These are phyloP conservation scores for Carassius gibelio DNA, from an alignment of 2,113 vertebrate genomes.

Conservation along the genomic window DNA sequence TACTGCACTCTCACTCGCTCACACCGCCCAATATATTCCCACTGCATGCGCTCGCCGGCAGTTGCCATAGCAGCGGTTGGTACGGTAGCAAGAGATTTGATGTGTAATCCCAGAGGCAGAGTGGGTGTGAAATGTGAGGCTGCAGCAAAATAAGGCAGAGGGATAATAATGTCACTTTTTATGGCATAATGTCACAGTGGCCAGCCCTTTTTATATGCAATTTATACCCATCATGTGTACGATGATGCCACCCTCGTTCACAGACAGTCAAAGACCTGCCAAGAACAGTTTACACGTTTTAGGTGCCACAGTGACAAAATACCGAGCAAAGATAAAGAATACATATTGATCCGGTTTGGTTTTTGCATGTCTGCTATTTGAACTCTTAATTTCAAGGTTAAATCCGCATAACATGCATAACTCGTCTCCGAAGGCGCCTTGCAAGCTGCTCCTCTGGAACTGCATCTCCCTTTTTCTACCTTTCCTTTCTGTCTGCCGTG, in stretches of 20 bases:
- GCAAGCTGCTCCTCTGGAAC: not conserved
- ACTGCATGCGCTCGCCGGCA: slow-evolving; percentile 60
- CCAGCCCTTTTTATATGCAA: not conserved
- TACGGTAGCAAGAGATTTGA: slow-evolving; percentile 68
- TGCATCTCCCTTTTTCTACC: not conserved
- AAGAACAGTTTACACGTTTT: not conserved
- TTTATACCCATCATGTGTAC: not conserved
- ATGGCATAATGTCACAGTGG: slow-evolving; percentile 28
- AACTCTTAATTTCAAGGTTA: not conserved
- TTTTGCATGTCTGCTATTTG: not conserved
- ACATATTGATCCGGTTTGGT: not conserved
- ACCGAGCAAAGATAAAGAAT: not conserved
- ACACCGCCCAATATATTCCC: slow-evolving; percentile 44
- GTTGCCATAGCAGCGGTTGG: slow-evolving; percentile 81
- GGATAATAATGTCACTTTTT: slow-evolving; percentile 27
- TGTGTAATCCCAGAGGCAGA: slow-evolving; percentile 72
- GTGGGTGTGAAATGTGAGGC: slow-evolving; percentile 69
- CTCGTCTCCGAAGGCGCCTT: not conserved
- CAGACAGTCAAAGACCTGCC: not conserved
- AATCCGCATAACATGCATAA: no score
- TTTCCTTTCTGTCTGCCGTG: slow-evolving; percentile 36
- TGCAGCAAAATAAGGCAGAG: slow-evolving; percentile 51
- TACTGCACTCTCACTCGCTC: slow-evolving; percentile 40
- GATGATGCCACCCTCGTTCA: not conserved
- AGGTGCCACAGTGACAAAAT: not conserved